Evolutionary conservation across 2,113 vertebrate species (phyloP), one percentile per base, ranked within the genome.

Genomic region (Hystrix brachyura): DNA sequence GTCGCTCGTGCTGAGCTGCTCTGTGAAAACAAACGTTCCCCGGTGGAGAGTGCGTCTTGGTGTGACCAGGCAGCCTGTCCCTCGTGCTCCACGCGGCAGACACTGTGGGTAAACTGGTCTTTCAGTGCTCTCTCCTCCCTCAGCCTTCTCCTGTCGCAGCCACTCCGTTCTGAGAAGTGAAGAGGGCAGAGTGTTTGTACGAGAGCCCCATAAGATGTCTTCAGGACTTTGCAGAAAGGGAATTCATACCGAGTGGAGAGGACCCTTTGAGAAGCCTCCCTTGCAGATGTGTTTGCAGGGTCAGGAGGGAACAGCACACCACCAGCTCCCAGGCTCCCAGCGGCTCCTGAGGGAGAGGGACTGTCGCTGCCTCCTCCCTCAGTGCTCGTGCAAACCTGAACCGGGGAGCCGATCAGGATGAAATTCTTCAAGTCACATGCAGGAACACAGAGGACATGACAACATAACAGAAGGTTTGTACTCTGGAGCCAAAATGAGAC

Each of bases 391-490:
- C 65, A 60, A 83, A 43, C 74, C 10, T 2, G 0, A 81, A 72
- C 71, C 32, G 55, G 80, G 13, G 65, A 84, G 64, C 62, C 64
- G 32, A 25, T 64, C 81, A 10, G 90, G 34, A 91, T 48, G 67
- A 10, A 15, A 38, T 32, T 92, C 88, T 79, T 94, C 91, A 91
- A 88, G 87, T 93, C 27, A 79, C 29, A 65, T 32, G 46, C 32
- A 89, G 69, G 23, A 83, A 89, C 18, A 6, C 8, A 48, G 84
- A 60, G 84, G 43, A 76, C 84, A 90, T 87, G 67, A 48, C 59
- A 90, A 69, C 23, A 25, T 76, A 92, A 90, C n/a, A 72, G n/a
- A 65, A n/a, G 81, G 84, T 55, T 97, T 72, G 94, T 53, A 81
- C 1, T 94, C 43, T 1, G 3, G 53, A 90, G 90, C 78, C 92